These are phyloP conservation scores for Cataglyphis hispanica DNA, from an alignment of 1,140 invertebrate genomes.

Conservation along the genomic window DNA sequence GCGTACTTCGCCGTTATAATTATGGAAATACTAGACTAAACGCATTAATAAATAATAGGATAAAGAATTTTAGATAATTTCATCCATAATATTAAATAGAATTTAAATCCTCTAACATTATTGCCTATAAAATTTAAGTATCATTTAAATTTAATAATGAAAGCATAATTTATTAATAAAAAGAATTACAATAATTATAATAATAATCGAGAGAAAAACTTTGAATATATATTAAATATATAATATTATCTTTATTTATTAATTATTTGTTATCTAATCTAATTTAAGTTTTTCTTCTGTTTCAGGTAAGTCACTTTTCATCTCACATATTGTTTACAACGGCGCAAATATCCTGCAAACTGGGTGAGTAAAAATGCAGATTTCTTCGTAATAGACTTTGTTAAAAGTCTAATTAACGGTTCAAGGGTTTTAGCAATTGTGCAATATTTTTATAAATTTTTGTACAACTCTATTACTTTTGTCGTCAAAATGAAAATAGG, in stretches of 20 bases:
- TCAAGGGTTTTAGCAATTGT: conserved; percentile 34
- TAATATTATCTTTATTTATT: not conserved
- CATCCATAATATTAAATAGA: not conserved
- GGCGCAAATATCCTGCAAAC: not conserved
- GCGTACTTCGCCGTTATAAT: not conserved
- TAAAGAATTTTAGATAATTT: not conserved
- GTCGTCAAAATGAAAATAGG: conserved; percentile 73
- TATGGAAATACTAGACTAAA: not conserved
- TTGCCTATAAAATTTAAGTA: not conserved
- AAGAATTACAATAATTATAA: not conserved
- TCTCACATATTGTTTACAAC: not conserved
- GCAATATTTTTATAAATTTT: conserved; percentile 74
- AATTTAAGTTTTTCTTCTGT: conserved; percentile 17
- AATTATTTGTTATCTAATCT: not conserved
- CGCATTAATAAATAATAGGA: not conserved
- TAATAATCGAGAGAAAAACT: not conserved
- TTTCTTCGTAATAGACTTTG: not conserved
- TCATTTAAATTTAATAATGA: not conserved
- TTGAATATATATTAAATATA: too few relatives aligned
- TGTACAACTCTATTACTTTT: conserved; percentile 74
- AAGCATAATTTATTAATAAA: not conserved
- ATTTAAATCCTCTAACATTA: not conserved
- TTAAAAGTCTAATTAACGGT: conserved; percentile 42
- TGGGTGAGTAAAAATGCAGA: conserved; percentile 10
- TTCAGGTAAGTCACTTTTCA: conserved; percentile 63